Evolutionary conservation across 2,797 vertebrate species (phyloP), one percentile per base, ranked within the genome.

Genomic region (Synanceia verrucosa): DNA sequence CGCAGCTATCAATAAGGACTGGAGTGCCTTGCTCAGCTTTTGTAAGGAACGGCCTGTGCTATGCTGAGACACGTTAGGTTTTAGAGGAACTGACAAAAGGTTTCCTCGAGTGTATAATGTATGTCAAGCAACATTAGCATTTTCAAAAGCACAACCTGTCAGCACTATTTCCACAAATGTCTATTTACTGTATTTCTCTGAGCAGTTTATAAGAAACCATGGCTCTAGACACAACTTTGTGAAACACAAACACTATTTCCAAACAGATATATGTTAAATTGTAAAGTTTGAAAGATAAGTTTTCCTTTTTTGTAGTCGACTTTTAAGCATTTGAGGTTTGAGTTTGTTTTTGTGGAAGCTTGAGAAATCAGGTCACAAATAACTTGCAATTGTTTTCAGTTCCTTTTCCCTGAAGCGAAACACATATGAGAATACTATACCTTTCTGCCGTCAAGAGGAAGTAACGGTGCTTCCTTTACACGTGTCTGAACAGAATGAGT

Each of bases 1-100:
- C 44, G 21, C 76, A 74, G 65, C 81, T 85, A 86, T 88, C 83
- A 84, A 84, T 86, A 79, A 65, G 84, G 78, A 76, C 80, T 70
- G 64, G 80, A 78, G 84, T 82, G 72, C 72, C 69, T 57, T 68
- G 68, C 86, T 85, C 74, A 61, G 64, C 62, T 69, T 80, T 77
- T 79, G 69, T 76, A 66, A 55, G 68, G 79, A 83, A 74, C 13
- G 13, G 64, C 31, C 70, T 76, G 83, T 70, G 60, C 83, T 71
- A 34, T 26, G 3, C 76, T 50, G 59, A 70, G 60, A 82, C 65
- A 61, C 60, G 66, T 79, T 67, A 78, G 82, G 39, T 56, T 57
- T 58, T 36, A 43, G 55, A 82, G 41, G 43, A 33, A 23, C 39
- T 48, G 29, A 78, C 31, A 87, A 86, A 89, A 65, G 82, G 62